Evolutionary conservation across 1,140 invertebrate genomes (phyloP), one percentile per base, ranked within the genome.

Genomic region (Aricia agestis): DNA sequence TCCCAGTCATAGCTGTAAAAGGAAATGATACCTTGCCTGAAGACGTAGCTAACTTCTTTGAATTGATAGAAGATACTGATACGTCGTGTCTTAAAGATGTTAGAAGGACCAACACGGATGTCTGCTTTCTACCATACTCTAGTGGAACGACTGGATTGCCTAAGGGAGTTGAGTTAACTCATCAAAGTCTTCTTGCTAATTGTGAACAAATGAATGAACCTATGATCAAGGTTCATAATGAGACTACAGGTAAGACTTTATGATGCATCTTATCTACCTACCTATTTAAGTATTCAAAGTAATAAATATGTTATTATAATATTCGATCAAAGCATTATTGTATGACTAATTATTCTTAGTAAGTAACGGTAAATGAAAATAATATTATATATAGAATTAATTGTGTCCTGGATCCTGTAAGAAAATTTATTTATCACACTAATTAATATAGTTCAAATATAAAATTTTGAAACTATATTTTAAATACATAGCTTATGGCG

Each of bases 71-170:
- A 82, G 72, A 85, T 63, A 84, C 92, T 7, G 92, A 94, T 58
- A 92, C 92, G 57, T 87, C 89, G 6, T 90, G 87, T 75, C 79
- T 93, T 52, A 92, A 89, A 76, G 73, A 87, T 78, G 86, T 90
- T 1, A 90, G 86, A 74, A 81, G 92, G 67, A 82, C 78, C 70
- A 32, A 78, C 1, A 85, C 93, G 31, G 94, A 95, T 76, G 82
- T 93, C 11, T 90, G 92, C 66, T 86, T 95, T 68, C 74, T 95
- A 67, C 94, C 94, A 10, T 95, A 94, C 85, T 95, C 97, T 0
- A 98, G 97, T 82, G 97, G 97, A 18, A 98, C 97, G 1, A 98
- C 97, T 18, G 97, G 98, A 25, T 80, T 96, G 69, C 97, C 98
- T 1, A 98, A 98, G 93, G 97, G 97, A 13, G 97, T 98, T 0